phyloP scores from a whole-genome alignment of 2,797 vertebrate species.

The Hippoglossus hippoglossus region DNA sequence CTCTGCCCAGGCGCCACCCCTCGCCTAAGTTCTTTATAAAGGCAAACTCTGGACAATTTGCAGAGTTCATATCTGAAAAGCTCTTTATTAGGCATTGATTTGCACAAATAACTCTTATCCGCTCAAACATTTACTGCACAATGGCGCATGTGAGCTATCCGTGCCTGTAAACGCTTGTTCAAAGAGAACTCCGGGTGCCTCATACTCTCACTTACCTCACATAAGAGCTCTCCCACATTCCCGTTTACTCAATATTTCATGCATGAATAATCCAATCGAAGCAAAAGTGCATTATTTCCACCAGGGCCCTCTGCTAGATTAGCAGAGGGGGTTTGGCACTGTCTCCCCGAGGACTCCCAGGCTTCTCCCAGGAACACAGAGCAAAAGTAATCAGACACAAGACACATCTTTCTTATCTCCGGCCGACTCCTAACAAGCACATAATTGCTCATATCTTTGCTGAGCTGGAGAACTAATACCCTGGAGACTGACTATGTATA shows the following conservation, averaged over 20 bases:
- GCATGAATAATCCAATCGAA: constrained; percentile 78
- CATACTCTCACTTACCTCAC: constrained; percentile 69
- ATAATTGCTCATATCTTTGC: constrained; percentile 85
- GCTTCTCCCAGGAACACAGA: constrained; percentile 69
- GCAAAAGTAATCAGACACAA: constrained; percentile 78
- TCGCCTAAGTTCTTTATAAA: too few relatives aligned
- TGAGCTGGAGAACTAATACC: constrained; percentile 74
- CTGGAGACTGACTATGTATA: constrained; percentile 76
- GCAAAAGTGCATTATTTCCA: constrained; percentile 77
- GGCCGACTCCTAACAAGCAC: constrained; percentile 82
- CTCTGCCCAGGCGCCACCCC: too few relatives aligned
- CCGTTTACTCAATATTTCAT: constrained; percentile 75
- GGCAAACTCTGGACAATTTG: too few relatives aligned
- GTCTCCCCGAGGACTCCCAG: constrained; percentile 61
- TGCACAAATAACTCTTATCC: constrained; percentile 21
- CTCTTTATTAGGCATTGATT: constrained; percentile 19
- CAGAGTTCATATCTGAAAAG: neutral
- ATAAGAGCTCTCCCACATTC: constrained; percentile 72
- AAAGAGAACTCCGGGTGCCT: constrained; percentile 43
- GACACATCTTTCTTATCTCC: constrained; percentile 81
- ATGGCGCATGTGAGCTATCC: constrained; percentile 23
- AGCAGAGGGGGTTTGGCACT: constrained; percentile 44
- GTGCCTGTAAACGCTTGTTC: constrained; percentile 26
- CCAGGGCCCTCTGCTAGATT: constrained; percentile 52
- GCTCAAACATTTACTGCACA: constrained; percentile 24